Percentiles rank a stretch among this genome's conserved stretches.
phyloP scores from a whole-genome alignment of 2,113 vertebrate species.

The Atrichornis clamosus region DNA sequence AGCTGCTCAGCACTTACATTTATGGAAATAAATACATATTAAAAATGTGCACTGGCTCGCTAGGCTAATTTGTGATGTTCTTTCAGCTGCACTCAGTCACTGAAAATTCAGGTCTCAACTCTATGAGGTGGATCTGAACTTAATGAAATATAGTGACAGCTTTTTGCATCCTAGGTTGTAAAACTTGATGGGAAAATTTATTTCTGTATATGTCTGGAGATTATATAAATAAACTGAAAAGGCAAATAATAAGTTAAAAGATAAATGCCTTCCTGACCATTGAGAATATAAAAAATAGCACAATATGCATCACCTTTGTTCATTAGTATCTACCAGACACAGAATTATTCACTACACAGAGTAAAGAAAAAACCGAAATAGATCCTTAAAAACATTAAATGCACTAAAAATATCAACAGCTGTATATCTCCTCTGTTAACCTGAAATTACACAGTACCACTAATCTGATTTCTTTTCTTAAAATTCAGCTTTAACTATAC shows the following conservation, averaged over 20 bases:
- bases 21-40: constrained; percentile 56
- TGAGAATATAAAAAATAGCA: neutral
- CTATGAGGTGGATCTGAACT: constrained; percentile 51
- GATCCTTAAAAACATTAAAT: neutral
- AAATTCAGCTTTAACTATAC: neutral
- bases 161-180: constrained; percentile 24
- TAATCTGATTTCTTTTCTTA: neutral
- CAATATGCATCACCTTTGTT: neutral
- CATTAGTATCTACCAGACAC: neutral
- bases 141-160: constrained; percentile 35
- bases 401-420: neutral
- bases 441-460: neutral
- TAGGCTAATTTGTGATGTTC: constrained; percentile 10
- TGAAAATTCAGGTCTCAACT: constrained; percentile 45
- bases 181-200: neutral
- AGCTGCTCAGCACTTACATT: constrained; percentile 57
- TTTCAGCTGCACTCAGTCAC: constrained; percentile 37
- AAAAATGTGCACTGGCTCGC: constrained; percentile 35
- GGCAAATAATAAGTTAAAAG: neutral
- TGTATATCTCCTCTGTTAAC: neutral
- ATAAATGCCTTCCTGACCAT: neutral
- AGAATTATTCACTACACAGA: neutral
- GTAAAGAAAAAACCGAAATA: neutral
- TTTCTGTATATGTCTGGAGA: neutral
- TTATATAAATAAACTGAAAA: neutral